Base-by-base conservation (phyloP, 1,140 invertebrate species). In the Sycophila sp. region DNA sequence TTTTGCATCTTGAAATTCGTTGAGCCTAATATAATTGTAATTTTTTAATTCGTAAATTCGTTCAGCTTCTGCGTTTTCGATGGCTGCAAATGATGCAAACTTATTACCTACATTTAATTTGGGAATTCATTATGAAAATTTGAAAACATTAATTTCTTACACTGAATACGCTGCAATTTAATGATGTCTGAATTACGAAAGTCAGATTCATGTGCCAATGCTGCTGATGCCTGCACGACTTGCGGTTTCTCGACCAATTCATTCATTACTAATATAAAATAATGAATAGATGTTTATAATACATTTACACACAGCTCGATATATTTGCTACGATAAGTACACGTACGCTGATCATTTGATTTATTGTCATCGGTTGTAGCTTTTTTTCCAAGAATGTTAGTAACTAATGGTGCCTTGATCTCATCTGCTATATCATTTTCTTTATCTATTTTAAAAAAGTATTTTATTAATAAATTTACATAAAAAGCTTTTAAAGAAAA, bases 1-100 rank as follows among this genome's bases (percentile, higher is more conserved):
- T 32, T 45, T 66, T 6, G 11, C 13, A 0, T 19, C 53, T 45
- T 72, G 76, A 26, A 77, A 72, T 4, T 77, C 62, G 2, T 75
- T 73, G 0, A 76, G 65, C 34, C 72, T 69, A 1, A 81, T 42
- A 26, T 80, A 75, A 0, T 67, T 30, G 47, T 83, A 82, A 70
- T 83, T 83, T 65, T 83, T 83, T 28, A 73, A 22, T 28, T 83
- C 75, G 64, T 82, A 81, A 49, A 81, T 77, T 40, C 60, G 28
- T n/a, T 64, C 28, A 2, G 53, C 45, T 22, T 79, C 78, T 6
- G 67, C 24, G n/a, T 62, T 62, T 0, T 32, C 42, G n/a, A 73
- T 65, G 8, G 62, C 77, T 81, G 34, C n/a, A 63, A 45, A 66
- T 11, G 13, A 8, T 47, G 7, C n/a, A n/a, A n/a, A n/a, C n/a